Base-by-base conservation (phyloP, 2,888 invertebrate genomes). In the Aspidapion aeneum region DNA sequence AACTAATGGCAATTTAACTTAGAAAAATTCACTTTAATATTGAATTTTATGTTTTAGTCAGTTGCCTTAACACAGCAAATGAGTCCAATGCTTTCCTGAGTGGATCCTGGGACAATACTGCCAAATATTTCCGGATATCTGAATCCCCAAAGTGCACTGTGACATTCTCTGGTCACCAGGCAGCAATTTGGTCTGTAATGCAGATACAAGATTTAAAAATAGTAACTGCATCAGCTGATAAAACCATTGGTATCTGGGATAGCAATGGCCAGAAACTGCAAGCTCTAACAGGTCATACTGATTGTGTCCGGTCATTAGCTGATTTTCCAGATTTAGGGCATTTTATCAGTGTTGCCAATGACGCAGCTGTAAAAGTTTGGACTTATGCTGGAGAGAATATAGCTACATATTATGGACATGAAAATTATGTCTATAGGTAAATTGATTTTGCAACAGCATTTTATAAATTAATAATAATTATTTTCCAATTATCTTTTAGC, bases 51-150 rank as follows among this genome's bases (percentile, higher is more conserved):
- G 19, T 75, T 77, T 59, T 69, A 73, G 86, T 87, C 0, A 85
- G 86, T 70, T 75, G 80, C 21, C 74, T 87, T 58, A 75, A 81
- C 0, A 79, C 78, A 21, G 84, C 83, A 0, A 68, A 80, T 0
- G 75, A 79, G 61, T 75, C 82, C 58, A 85, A 85, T 58, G 82
- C 86, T 9, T 82, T 94, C 72, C 79, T 90, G 60, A 95, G 94
- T 74, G 93, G 95, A 52, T 97, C 97, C 56, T 98, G 98, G 97
- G 98, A 98, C 77, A 86, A 86, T 68, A 91, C 93, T 2, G 95
- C 93, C 0, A 89, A 90, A 74, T 82, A 94, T 56, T 98, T 98
- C 96, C 82, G 82, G 58, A 70, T 90, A 1, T 78, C 84, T 16
- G 79, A 85, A 1, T 79, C 84, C 21, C 81, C 73, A 20, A 65